Evolutionary conservation across 2,113 vertebrate species (phyloP).

Genomic region (Pachycephala philippinensis): DNA sequence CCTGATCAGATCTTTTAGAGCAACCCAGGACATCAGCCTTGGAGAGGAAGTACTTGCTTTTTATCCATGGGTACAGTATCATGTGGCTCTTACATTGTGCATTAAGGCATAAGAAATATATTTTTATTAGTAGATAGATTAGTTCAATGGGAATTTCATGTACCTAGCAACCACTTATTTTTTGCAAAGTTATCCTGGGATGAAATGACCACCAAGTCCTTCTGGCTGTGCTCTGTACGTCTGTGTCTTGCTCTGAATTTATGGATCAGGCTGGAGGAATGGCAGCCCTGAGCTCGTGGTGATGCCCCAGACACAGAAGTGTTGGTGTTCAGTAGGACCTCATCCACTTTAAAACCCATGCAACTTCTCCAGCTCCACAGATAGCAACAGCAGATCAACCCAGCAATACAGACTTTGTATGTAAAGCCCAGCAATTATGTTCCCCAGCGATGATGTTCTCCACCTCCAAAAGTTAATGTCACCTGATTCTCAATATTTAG

Average conservation of each 20-base stretch:
- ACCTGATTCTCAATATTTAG: neutral
- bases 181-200: neutral
- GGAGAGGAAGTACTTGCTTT: neutral
- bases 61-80: neutral
- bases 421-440: rapidly evolving
- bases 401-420: rapidly evolving
- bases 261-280: rapidly evolving
- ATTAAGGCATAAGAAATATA: neutral
- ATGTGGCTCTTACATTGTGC: neutral
- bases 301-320: neutral
- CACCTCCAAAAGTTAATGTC: neutral
- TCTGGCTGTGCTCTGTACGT: neutral
- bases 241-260: neutral
- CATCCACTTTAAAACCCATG: neutral
- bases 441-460: rapidly evolving
- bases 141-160: neutral
- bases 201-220: neutral
- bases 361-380: neutral
- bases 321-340: neutral
- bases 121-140: neutral
- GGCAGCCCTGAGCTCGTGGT: neutral
- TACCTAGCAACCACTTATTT: neutral
- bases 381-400: neutral
- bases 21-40: neutral
- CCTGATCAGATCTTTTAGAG: neutral